Base-by-base conservation (phyloP, 2,797 vertebrate genomes). In the Setipinna tenuifilis region DNA sequence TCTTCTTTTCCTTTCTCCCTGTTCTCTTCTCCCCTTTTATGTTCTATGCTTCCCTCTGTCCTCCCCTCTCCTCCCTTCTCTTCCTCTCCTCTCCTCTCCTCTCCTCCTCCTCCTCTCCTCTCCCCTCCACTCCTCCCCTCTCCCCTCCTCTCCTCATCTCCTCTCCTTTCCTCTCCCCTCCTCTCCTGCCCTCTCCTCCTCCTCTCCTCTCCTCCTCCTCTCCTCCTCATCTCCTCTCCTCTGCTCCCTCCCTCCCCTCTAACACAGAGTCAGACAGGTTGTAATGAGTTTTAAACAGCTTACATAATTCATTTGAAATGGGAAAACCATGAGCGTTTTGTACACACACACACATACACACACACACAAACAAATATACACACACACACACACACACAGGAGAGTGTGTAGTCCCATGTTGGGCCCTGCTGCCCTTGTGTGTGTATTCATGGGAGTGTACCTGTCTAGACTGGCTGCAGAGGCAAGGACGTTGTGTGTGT, bases 391-490 rank as follows among this genome's bases (percentile, higher is more conserved):
- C 21, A 62, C 21, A 62, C 10, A 65, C 61, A 12, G 7, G 35
- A 41, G 12, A 23, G n/a, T 11, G n/a, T 7, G 3, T 21, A 61
- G 62, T 28, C 23, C 62, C 23, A 28, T 65, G 23, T 1, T 2
- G 61, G 62, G 62, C 62, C 62, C 62, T 25, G 25, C 23, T 65
- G 23, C 23, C 23, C 62, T 28, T 28, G 23, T 65, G 23, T 25
- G n/a, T 28, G 62, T 25, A 65, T 65, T 65, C 62, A 25, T 65
- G 23, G n/a, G 59, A 23, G 59, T 61, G 21, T 61, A 61, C 62
- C 62, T 87, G 88, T 84, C 80, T 84, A 85, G 84, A 87, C 84
- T 85, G 58, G 84, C 85, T 85, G 85, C 31, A 54, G 48, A 84
- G 44, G 3, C 17, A 83, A 19, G 81, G 83, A 85, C 86, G 78